Percentiles rank a stretch among this genome's conserved stretches.
These are phyloP conservation scores for Characodon lateralis DNA, from an alignment of 2,797 vertebrate species.

Conservation along the genomic window DNA sequence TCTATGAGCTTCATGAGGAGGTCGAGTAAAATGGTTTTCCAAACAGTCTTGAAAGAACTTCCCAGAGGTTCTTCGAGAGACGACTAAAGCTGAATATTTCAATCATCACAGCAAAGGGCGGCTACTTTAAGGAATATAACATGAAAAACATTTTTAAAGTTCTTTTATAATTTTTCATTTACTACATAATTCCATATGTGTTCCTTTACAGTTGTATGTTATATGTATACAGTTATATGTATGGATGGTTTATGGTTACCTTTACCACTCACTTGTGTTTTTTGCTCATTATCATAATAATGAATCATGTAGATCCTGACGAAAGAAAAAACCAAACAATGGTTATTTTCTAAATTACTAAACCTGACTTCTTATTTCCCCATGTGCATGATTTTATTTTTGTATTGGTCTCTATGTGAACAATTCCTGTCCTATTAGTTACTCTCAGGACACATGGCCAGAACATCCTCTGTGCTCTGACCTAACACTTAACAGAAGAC, in stretches of 20 bases:
- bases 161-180: too few species aligned
- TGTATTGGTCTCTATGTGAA: constrained; percentile 60
- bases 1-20: too few species aligned
- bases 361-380: constrained; percentile 18
- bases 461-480: constrained; percentile 58
- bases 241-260: not conserved
- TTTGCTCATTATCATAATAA: not conserved
- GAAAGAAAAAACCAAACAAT: not conserved
- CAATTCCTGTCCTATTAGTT: constrained; percentile 57
- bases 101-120: too few species aligned
- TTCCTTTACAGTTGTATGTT: too few species aligned
- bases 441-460: constrained; percentile 45
- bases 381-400: constrained; percentile 58
- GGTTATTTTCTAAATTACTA: not conserved
- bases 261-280: not conserved
- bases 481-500: constrained; percentile 50
- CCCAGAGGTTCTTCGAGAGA: too few species aligned
- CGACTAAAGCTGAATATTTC: too few species aligned
- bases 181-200: too few species aligned
- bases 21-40: too few species aligned
- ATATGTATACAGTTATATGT: not conserved
- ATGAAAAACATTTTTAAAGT: too few species aligned
- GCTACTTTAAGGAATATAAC: too few species aligned
- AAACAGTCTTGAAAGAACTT: too few species aligned
- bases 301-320: not conserved